A percentile compares a stretch with the other conserved stretches of the same genome.
Conservation (phyloP, 2,113 vertebrate genomes). For the Catharus bicknelli region DNA sequence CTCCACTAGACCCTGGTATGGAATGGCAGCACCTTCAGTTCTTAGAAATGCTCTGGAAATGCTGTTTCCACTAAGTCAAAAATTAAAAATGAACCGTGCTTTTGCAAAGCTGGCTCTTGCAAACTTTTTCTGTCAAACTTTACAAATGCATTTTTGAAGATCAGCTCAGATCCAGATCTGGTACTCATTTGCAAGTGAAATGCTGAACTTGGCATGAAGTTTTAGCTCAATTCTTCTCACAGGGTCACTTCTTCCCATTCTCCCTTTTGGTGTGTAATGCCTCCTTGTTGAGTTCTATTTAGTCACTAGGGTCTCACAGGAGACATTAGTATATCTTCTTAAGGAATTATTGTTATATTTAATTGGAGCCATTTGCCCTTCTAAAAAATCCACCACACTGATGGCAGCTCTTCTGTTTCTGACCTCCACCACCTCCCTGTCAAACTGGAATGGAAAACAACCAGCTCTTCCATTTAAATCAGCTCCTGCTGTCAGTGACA, state of each 20-base stretch:
- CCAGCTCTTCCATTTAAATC: conserved; percentile 41
- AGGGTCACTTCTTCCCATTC: conserved; percentile 21
- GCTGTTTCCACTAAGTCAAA: neutral
- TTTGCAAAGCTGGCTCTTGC: neutral
- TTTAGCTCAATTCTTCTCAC: neutral
- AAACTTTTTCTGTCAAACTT: neutral
- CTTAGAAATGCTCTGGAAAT: neutral
- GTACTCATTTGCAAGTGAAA: conserved; percentile 51
- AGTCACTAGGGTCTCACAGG: neutral
- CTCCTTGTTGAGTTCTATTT: neutral
- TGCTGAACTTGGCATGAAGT: neutral
- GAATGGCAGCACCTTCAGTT: neutral
- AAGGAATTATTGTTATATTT: conserved; percentile 41
- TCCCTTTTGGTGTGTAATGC: neutral
- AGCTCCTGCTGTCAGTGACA: conserved; percentile 22
- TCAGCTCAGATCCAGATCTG: conserved; percentile 6
- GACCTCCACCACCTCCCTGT: conserved; percentile 38
- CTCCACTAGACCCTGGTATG: neutral
- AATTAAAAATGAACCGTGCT: neutral
- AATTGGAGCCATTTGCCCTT: conserved; percentile 46
- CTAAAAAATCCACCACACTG: conserved; percentile 8
- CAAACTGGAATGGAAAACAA: conserved; percentile 49
- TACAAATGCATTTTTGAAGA: conserved; percentile 11
- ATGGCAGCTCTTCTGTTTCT: conserved; percentile 2
- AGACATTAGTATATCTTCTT: neutral